Conservation (phyloP, 2,113 vertebrate species). For the Pomatorhinus ruficollis region DNA sequence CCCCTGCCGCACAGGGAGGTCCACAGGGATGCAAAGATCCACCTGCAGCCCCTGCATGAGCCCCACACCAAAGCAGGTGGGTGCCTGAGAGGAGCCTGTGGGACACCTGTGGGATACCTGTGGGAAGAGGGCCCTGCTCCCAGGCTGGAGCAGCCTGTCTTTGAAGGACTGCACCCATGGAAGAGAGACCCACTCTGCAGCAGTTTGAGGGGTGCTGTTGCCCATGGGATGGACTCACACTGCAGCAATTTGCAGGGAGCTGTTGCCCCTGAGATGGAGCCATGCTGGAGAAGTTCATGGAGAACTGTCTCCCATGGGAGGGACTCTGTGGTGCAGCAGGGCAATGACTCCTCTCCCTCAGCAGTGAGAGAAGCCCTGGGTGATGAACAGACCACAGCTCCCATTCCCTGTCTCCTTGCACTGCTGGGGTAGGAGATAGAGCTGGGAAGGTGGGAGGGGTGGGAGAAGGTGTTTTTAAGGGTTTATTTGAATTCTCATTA, state of each 20-base stretch:
- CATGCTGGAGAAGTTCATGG: neutral
- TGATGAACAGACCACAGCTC: neutral
- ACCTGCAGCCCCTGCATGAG: neutral
- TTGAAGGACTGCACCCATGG: neutral
- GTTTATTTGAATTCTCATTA: neutral
- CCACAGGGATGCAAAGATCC: neutral
- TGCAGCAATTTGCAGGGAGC: no score
- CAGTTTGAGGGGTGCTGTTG: no score
- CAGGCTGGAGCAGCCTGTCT: neutral
- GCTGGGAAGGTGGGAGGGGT: neutral
- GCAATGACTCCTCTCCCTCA: neutral
- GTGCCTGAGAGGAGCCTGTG: neutral
- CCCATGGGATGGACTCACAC: no score
- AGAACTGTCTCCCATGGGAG: neutral
- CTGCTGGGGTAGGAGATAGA: neutral
- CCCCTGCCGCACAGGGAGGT: neutral
- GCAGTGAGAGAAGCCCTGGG: accelerated
- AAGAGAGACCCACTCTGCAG: neutral
- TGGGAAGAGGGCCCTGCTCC: neutral
- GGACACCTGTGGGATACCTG: neutral
- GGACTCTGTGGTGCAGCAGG: neutral
- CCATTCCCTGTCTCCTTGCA: neutral
- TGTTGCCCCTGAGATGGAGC: neutral
- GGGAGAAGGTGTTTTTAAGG: neutral
- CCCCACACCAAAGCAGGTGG: neutral